phyloP scores from a whole-genome alignment of 2,113 vertebrate species.

The Rhinopomastus cyanomelas region DNA sequence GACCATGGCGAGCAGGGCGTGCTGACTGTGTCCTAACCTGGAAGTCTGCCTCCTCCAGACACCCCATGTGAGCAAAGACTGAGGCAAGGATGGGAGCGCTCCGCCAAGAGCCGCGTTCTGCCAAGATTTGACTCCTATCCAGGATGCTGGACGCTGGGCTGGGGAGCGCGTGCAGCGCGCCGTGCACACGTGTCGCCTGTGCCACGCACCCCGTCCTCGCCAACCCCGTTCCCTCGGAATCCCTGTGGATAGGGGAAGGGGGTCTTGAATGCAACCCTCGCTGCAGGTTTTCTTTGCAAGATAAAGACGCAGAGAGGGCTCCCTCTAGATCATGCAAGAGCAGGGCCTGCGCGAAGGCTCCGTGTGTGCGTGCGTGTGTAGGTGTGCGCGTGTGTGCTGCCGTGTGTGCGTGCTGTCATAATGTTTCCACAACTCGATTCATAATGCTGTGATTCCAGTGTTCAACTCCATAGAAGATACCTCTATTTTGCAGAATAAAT shows the following conservation, averaged over 20 bases:
- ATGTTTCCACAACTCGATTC: slow-evolving; percentile 52
- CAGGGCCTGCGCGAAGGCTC: not conserved
- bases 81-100: not conserved
- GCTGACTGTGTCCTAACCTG: slow-evolving; percentile 52
- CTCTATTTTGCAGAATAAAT: slow-evolving; percentile 75
- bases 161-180: not conserved
- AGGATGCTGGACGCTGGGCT: not conserved
- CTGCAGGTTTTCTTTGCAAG: not conserved
- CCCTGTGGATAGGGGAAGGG: not conserved
- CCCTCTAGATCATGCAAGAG: not conserved
- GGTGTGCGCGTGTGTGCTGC: not conserved
- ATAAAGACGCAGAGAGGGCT: not conserved
- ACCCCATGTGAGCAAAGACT: not conserved
- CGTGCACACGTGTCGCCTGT: not conserved
- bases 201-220: not conserved
- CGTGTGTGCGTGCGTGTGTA: not conserved
- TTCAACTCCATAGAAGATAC: slow-evolving; percentile 64
- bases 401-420: slow-evolving; percentile 37
- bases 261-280: not conserved
- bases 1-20: slow-evolving; percentile 85
- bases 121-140: not conserved
- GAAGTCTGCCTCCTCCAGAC: not conserved
- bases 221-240: not conserved
- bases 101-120: not conserved
- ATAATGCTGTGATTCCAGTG: slow-evolving; percentile 57